Base-by-base conservation (phyloP, 2,797 vertebrate genomes). In the Orientallactaga sibirica region DNA sequence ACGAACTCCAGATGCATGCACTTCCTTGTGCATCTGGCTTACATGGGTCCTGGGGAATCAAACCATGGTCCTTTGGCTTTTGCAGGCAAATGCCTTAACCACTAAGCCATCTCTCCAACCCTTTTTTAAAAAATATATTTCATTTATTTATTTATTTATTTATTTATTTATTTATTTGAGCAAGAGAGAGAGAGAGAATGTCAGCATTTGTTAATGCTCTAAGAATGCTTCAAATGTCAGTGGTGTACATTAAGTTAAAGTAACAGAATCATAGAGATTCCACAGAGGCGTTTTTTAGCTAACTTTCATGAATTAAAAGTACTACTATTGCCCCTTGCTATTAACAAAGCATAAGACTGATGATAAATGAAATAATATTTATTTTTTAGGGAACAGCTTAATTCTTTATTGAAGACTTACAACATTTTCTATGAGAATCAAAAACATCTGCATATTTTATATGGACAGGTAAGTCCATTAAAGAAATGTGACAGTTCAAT, bases 351-450 rank as follows among this genome's bases (percentile, higher is more conserved):
- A 27, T 85, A 86, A 92, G 16, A 67, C 15, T 76, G 43, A 81
- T 41, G 1, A 0, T 55, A 27, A 90, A 52, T 73, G 4, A 1
- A 88, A 12, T 92, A 19, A 3, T 96, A 0, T 96, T 41, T 81
- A 99, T 52, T 41, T 73, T 98, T 92, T 95, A 99, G 99, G 97
- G 98, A 98, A 85, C 98, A 99, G 93, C 99, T 99, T 84, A 93
- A 98, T 90, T 99, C 98, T 55, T 98, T 99, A 95, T 89, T 99
- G 93, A 98, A 98, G 96, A 99, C 98, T 19, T 99, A 99, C 88
- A 99, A 99, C 97, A 99, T 98, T 83, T 99, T 99, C 98, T 98
- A 99, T 43, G 98, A 98, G 81, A 99, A 99, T 88, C 98, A 99
- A 96, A 98, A 98, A 92, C 99, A 99, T 33, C 98, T 99, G 61